Evolutionary conservation across 1,140 invertebrate species (phyloP).

Genomic region (Euwallacea similis): DNA sequence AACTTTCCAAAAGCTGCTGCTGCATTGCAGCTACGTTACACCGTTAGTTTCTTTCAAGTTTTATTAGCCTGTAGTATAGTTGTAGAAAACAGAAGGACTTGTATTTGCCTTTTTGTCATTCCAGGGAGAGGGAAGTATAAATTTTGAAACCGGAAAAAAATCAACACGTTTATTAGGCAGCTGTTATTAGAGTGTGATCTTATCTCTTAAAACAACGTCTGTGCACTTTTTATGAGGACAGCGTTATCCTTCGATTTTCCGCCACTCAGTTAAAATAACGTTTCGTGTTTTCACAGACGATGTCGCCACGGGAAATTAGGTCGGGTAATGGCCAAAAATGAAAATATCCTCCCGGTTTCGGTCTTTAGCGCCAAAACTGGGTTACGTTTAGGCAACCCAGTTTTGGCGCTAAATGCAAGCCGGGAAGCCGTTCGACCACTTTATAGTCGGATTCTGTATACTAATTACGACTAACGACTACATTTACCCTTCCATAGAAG

Average conservation of each 20-base stretch:
- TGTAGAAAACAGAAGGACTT: too few relatives aligned
- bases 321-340: constrained; percentile 11
- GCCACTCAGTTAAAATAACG: constrained; percentile 15
- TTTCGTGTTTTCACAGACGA: constrained; percentile 12
- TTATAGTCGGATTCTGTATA: too few relatives aligned
- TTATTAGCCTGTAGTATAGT: too few relatives aligned
- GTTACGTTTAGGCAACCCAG: too few relatives aligned
- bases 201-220: constrained; percentile 8
- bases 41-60: too few relatives aligned
- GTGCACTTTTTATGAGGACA: constrained; percentile 6
- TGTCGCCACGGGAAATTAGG: constrained; percentile 12
- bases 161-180: not conserved
- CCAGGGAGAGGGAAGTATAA: too few relatives aligned
- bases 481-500: too few relatives aligned
- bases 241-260: constrained; percentile 13
- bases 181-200: constrained; percentile 6
- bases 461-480: too few relatives aligned
- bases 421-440: too few relatives aligned
- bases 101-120: too few relatives aligned
- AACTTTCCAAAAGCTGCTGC: not conserved
- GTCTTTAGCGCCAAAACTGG: not conserved
- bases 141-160: not conserved
- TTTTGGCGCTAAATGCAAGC: too few relatives aligned
- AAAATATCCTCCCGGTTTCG: constrained; percentile 7
- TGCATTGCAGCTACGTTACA: too few relatives aligned